Evolutionary conservation across 1,140 invertebrate species (phyloP).

Genomic region (Leptinotarsa lineolata): DNA sequence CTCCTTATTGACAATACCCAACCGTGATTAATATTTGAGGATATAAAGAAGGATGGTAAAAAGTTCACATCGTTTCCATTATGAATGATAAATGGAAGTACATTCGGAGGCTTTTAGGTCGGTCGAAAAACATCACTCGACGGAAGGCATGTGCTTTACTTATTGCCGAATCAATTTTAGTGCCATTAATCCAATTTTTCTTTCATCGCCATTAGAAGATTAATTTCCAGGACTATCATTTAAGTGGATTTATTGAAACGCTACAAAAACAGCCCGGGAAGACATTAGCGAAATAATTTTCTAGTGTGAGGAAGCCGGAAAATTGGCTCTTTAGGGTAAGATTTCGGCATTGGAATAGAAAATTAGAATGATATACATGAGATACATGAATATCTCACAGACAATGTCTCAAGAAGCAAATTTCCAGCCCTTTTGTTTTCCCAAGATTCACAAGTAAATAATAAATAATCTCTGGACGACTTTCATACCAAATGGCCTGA

Average conservation of each 20-base stretch:
- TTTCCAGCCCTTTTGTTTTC: no score
- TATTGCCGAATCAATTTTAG: constrained; percentile 39
- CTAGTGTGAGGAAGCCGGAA: neutral
- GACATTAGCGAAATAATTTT: constrained; percentile 15
- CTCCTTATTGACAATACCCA: constrained; percentile 18
- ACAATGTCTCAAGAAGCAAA: no score
- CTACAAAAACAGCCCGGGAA: constrained; percentile 5
- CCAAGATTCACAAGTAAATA: no score
- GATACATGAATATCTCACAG: no score
- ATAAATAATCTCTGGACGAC: no score
- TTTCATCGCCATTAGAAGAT: constrained; percentile 24
- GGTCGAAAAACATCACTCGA: constrained; percentile 34
- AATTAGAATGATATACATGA: no score
- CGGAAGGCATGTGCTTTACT: constrained; percentile 38
- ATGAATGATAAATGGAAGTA: constrained; percentile 41
- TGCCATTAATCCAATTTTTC: constrained; percentile 30
- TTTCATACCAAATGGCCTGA: no score
- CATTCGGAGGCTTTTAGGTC: constrained; percentile 37
- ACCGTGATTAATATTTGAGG: constrained; percentile 21
- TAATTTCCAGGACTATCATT: constrained; percentile 18
- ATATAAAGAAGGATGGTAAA: constrained; percentile 30
- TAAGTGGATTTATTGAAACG: constrained; percentile 25
- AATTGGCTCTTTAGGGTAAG: no score
- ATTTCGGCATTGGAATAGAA: no score
- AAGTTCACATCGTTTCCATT: constrained; percentile 38